Evolutionary conservation across 2,113 vertebrate genomes (phyloP).

Genomic region (Tragelaphus buxtoni): DNA sequence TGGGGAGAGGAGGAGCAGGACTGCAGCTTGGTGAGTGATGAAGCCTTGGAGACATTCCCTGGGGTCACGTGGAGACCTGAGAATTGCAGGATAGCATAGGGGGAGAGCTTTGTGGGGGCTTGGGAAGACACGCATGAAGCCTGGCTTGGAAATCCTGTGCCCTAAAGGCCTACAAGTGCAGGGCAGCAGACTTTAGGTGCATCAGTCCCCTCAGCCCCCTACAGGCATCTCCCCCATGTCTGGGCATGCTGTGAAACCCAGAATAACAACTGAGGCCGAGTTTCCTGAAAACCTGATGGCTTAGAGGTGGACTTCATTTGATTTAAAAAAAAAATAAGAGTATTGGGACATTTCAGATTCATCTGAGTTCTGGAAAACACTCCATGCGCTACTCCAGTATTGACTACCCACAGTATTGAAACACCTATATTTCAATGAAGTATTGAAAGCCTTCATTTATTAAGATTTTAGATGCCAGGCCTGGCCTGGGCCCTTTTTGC

Average conservation of each 20-base stretch:
- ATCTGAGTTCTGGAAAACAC: neutral
- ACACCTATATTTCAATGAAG: neutral
- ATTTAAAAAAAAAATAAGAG: neutral
- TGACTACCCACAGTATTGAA: neutral
- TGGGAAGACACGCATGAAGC: neutral
- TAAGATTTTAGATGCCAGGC: neutral
- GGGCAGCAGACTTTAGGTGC: too few relatives aligned
- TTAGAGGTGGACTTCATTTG: neutral
- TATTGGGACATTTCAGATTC: neutral
- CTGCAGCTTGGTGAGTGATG: neutral
- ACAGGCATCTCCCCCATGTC: accelerated
- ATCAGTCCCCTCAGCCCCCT: neutral
- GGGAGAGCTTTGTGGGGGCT: neutral
- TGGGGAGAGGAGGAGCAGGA: neutral
- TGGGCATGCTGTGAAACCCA: neutral
- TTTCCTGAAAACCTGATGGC: neutral
- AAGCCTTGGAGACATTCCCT: neutral
- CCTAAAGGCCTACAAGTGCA: neutral
- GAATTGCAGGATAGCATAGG: neutral
- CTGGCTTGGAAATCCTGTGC: too few relatives aligned
- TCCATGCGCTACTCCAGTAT: neutral
- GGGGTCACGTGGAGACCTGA: neutral
- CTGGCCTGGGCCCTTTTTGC: neutral
- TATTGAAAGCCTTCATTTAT: neutral
- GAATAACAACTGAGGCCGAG: neutral